A percentile compares a stretch with the other conserved stretches of the same genome.
phyloP scores from a whole-genome alignment of 1,140 invertebrate species.

The Atta colombica region DNA sequence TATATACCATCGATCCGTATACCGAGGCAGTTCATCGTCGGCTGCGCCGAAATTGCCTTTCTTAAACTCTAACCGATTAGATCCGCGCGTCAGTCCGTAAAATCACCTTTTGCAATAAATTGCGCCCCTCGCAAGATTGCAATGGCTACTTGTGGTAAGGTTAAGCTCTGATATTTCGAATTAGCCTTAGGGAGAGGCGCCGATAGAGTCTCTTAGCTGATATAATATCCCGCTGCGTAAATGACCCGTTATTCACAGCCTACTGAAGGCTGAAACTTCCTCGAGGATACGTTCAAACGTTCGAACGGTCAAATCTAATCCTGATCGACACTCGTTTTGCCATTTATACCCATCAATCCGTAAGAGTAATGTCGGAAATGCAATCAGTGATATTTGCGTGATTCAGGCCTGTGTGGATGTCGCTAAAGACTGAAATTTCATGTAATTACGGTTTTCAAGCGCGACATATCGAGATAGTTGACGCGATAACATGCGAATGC shows the following conservation, averaged over 20 bases:
- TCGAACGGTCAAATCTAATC: conserved; percentile 35
- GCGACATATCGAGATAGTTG: conserved; percentile 49
- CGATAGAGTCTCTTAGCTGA: conserved; percentile 32
- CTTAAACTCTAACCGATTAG: conserved; percentile 72
- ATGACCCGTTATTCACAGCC: conserved; percentile 78
- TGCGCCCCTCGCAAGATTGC: conserved; percentile 7
- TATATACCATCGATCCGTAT: conserved; percentile 39
- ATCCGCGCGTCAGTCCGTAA: conserved; percentile 64
- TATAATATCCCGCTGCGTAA: conserved; percentile 70
- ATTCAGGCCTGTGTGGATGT: background rate
- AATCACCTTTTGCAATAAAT: conserved; percentile 61
- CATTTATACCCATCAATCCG: conserved; percentile 1
- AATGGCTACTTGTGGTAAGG: conserved; percentile 3
- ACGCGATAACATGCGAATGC: conserved; percentile 46
- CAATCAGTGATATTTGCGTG: conserved; percentile 38
- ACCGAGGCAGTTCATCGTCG: conserved; percentile 10
- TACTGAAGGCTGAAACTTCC: conserved; percentile 46
- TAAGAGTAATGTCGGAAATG: conserved; percentile 32
- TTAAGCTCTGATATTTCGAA: conserved; percentile 53
- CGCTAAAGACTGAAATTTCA: background rate
- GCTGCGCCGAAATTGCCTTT: conserved; percentile 59
- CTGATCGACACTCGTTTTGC: conserved; percentile 21
- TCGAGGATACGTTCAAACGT: background rate
- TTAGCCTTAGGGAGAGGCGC: conserved; percentile 14
- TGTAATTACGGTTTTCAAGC: conserved; percentile 51